Conservation (phyloP, 2,113 vertebrate genomes). For the Sialia sialis region DNA sequence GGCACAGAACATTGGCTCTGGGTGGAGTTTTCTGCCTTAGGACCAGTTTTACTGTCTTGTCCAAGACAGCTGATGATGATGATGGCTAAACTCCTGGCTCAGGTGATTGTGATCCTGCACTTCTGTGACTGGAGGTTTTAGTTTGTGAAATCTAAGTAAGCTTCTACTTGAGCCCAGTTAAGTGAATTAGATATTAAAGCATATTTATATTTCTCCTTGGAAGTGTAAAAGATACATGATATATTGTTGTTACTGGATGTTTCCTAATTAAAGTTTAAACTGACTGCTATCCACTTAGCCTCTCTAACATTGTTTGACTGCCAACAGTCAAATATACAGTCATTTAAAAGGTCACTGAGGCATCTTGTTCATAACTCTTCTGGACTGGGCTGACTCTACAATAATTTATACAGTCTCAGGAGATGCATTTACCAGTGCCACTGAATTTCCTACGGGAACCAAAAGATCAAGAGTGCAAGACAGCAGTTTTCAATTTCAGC, state of each 20-base stretch:
- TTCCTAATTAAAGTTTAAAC: conserved; percentile 36
- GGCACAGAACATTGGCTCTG: accelerated
- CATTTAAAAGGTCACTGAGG: neutral
- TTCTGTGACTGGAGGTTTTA: neutral
- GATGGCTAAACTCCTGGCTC: neutral
- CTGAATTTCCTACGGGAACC: neutral
- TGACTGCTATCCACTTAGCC: neutral
- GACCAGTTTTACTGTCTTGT: neutral
- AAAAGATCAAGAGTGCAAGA: neutral
- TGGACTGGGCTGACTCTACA: neutral
- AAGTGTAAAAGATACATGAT: neutral
- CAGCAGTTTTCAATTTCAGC: neutral
- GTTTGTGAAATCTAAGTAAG: neutral
- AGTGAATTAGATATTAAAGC: neutral
- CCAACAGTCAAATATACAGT: neutral
- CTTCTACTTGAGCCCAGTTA: neutral
- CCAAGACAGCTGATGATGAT: neutral
- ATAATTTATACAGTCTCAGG: neutral
- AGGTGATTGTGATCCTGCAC: neutral
- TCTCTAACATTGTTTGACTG: neutral
- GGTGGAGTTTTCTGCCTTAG: neutral
- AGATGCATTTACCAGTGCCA: neutral
- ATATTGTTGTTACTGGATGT: neutral
- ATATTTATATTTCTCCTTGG: neutral
- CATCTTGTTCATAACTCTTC: neutral